Base-by-base conservation (phyloP, 2,797 vertebrate species). In the Oceanodroma leucorhoa region DNA sequence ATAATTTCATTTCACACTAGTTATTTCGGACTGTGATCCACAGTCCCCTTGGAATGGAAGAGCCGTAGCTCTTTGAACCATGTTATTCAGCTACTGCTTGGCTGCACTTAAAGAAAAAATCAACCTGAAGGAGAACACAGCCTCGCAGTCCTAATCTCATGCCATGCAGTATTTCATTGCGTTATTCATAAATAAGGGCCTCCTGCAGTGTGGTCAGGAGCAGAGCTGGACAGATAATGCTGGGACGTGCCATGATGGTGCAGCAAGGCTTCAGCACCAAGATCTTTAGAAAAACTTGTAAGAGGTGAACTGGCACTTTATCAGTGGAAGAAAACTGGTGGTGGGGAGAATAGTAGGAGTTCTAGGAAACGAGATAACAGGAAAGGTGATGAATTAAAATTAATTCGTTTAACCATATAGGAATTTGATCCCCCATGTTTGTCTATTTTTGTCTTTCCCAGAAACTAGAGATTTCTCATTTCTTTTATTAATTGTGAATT, bases 211-310 rank as follows among this genome's bases (percentile, higher is more conserved):
- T 41, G 70, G 72, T 38, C 55, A 50, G 72, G 43, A 91, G 45
- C 45, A 64, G 53, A 69, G 32, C 57, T 50, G 18, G 55, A 8
- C 29, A 57, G 29, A 30, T 55, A 73, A 77, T 1, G 2, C 50
- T 46, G 53, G 30, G 53, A 50, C 36, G 17, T 67, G 46, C 27
- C 53, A 30, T 0, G 0, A 19, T 2, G 30, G 11, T 48, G 13
- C n/a, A 64, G 40, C 9, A 10, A 87, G 34, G 14, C 41, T 72
- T 65, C 83, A 72, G 50, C 58, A 54, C 22, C 2, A 2, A 86
- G 29, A 43, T 16, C 61, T 30, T 45, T 6, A 38, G n/a, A 71
- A 88, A 88, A 86, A 41, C 2, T 16, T 67, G 30, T 5, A 79
- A 10, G 26, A 64, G 29, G 7, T 24, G 21, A 88, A 65, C n/a